phyloP scores from a whole-genome alignment of 2,797 vertebrate species.

The Sebastes reedi region DNA sequence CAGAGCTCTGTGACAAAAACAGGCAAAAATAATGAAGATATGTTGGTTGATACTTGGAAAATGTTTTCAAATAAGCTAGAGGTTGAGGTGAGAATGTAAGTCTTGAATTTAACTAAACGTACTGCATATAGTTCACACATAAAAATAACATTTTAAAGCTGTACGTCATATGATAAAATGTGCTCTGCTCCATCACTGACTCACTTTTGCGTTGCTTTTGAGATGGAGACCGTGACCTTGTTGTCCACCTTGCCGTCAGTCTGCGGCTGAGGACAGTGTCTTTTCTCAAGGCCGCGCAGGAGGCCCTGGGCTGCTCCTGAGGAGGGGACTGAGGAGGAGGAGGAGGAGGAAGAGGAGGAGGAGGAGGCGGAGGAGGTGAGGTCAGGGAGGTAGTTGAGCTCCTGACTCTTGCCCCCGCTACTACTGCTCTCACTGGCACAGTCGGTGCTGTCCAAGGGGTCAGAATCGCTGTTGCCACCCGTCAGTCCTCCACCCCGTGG shows the following conservation, averaged over 20 bases:
- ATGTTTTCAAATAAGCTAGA: background rate
- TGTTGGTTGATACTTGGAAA: background rate
- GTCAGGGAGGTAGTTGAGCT: slow-evolving; percentile 91
- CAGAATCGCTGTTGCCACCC: slow-evolving; percentile 94
- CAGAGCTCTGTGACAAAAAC: slow-evolving; percentile 70
- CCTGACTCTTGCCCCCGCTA: slow-evolving; percentile 95
- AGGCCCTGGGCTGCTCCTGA: slow-evolving; percentile 68
- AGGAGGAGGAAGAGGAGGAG: slow-evolving; percentile 80
- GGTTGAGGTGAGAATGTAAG: background rate
- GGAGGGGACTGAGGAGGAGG: slow-evolving; percentile 78
- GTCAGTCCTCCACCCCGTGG: slow-evolving; percentile 89
- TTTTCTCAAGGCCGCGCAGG: slow-evolving; percentile 82
- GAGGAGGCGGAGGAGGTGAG: slow-evolving; percentile 82
- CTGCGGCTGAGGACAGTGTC: slow-evolving; percentile 84
- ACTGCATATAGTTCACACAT: background rate
- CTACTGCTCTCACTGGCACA: slow-evolving; percentile 96
- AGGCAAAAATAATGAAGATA: background rate
- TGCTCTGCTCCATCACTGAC: slow-evolving; percentile 20
- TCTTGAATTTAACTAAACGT: background rate
- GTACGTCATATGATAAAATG: background rate
- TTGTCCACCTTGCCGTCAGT: slow-evolving; percentile 85
- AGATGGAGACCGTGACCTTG: slow-evolving; percentile 90
- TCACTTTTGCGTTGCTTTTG: slow-evolving; percentile 92
- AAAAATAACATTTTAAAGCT: background rate
- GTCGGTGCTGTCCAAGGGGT: slow-evolving; percentile 96